Base-by-base conservation (phyloP, 64 coral and sea anemone genomes). In the Porites lutea region DNA sequence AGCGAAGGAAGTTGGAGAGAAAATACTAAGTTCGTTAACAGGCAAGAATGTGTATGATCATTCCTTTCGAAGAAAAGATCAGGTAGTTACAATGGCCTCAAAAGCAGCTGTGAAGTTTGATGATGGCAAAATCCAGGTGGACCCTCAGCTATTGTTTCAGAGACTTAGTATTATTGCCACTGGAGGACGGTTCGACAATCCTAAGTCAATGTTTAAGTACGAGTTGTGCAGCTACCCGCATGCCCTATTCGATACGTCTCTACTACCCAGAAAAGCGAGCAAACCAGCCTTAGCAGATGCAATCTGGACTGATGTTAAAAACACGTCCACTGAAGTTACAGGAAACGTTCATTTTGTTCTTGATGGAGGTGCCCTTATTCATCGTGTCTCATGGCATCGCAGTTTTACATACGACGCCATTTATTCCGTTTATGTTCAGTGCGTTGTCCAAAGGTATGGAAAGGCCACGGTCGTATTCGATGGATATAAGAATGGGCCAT, bases 61-160 rank as follows among this genome's bases (percentile, higher is more conserved):
- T 14, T 68, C 82, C 12, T 86, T 86, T 27, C 47, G 55, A 48
- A 69, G 60, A 64, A 86, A 86, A 46, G 82, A 86, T 21, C 82
- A 86, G 70, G 59, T 46, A 10, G 51, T 46, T 37, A 86, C 60
- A 21, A 62, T 86, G 13, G 62, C 82, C 8, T 50, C 46, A 45
- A 86, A 86, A 27, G 37, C 60, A 9, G 23, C 60, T 45, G 82
- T 86, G 11, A 20, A 22, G 13, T 55, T 86, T 8, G 70, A 48
- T 15, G 62, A 59, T 6, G 70, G 48, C 10, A 52, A 57, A 2
- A 52, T 88, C 18, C 86, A 88, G 71, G 68, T 75, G 3, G 49
- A 75, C n/a, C 69, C 86, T 59, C 86, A 88, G 22, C 86, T 88
- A 3, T 16, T 88, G 69, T 88, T 88, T 53, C 86, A 88, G 70